Evolutionary conservation across 2,888 invertebrate species (phyloP), one percentile per base, ranked within the genome.

Genomic region (Dusona sp.): DNA sequence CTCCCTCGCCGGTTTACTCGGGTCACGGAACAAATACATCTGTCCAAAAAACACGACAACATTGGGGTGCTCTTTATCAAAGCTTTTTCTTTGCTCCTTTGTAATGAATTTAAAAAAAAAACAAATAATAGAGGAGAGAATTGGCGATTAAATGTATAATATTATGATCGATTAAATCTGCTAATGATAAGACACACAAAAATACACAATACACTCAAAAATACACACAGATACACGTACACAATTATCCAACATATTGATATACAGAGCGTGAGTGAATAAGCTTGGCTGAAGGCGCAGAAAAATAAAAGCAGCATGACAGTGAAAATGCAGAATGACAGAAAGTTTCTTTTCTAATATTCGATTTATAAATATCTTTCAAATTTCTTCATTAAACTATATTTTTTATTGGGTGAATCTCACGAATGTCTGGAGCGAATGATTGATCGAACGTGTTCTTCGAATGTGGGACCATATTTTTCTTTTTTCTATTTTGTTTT

Each of bases 221-320:
- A 51, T 33, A 84, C 70, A 64, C 68, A 79, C 38, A 70, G 36
- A 67, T 65, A 84, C 61, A 54, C 36, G 65, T 48, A 79, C 75
- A 75, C 82, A 78, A 29, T 48, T 54, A 57, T 42, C 45, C n/a
- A 79, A 57, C 72, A 45, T 13, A 36, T 51, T 19, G 38, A 51
- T 45, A 48, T 25, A 67, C 25, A 74, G 75, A 70, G 64, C 16
- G 78, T 74, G 81, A 78, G 83, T 73, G 67, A 67, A 81, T 61
- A 84, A 75, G 81, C 79, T 87, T 81, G 84, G 78, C 74, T 75
- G 84, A 74, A 79, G 29, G 36, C 38, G 54, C 67, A 67, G 54
- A 81, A 74, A 6, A 72, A 54, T 22, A 57, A 68, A 67, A 84
- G 77, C 80, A 79, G 86, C 83, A 83, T 83, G 86, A 29, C 36